Evolutionary conservation across 2,797 vertebrate genomes (phyloP).

Genomic region (Naso thynnoides): DNA sequence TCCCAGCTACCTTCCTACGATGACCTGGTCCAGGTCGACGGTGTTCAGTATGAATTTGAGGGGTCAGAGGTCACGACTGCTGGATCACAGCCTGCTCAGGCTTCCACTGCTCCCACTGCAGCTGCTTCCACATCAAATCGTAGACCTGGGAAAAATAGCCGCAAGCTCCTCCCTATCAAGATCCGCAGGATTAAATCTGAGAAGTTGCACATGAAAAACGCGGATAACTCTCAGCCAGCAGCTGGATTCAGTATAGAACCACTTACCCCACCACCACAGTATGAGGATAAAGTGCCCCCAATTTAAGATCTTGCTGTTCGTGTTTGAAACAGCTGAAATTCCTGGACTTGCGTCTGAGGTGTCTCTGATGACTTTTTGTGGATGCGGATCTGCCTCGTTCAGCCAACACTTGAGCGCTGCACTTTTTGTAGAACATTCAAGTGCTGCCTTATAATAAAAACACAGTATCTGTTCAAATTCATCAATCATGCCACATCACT

Average conservation of each 20-base stretch:
- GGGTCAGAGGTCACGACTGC: conserved; percentile 35
- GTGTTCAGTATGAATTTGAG: conserved; percentile 76
- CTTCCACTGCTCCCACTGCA: background rate
- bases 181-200: conserved; percentile 95
- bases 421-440: background rate
- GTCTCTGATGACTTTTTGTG: conserved; percentile 13
- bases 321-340: conserved; percentile 33
- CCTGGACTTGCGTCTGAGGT: conserved; percentile 24
- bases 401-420: conserved; percentile 23
- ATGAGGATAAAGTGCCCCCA: conserved; percentile 85
- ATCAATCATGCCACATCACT: conserved; percentile 7
- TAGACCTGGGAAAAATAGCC: conserved; percentile 80
- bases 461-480: conserved; percentile 3
- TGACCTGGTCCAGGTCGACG: conserved; percentile 85
- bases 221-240: conserved; percentile 70
- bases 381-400: conserved; percentile 33
- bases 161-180: conserved; percentile 90
- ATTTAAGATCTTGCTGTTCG: conserved; percentile 50
- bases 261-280: conserved; percentile 94
- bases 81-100: background rate
- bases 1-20: conserved; percentile 95
- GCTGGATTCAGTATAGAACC: conserved; percentile 89
- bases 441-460: conserved; percentile 30
- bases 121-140: conserved; percentile 54
- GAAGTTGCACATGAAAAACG: conserved; percentile 90